Conservation (phyloP, 2,888 invertebrate genomes). For the Aleiodes testaceus region DNA sequence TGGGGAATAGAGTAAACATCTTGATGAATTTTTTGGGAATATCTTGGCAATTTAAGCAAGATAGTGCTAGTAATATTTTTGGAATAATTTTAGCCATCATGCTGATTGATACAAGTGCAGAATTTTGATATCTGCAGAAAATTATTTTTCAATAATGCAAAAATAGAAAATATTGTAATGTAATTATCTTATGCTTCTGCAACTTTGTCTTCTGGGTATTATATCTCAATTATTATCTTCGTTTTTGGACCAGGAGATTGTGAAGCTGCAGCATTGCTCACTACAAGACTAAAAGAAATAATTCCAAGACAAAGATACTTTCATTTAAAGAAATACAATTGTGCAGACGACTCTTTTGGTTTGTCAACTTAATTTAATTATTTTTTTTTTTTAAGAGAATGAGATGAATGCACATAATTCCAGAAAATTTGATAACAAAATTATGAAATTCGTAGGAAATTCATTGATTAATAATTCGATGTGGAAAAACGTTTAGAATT, state of each 20-base stretch:
- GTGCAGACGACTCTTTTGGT: background rate
- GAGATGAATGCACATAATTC: too few relatives aligned
- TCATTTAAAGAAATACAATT: constrained; percentile 49
- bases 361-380: background rate
- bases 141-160: constrained; percentile 64
- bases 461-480: background rate
- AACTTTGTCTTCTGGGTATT: constrained; percentile 48
- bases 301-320: constrained; percentile 48
- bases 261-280: constrained; percentile 61
- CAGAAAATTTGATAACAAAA: constrained; percentile 39
- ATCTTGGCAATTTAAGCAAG: too few relatives aligned
- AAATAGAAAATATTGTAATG: constrained; percentile 50
- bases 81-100: background rate
- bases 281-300: constrained; percentile 50
- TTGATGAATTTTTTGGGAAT: too few relatives aligned
- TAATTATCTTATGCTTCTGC: constrained; percentile 56
- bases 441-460: constrained; percentile 17
- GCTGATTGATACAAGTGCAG: constrained; percentile 52
- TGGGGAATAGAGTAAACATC: too few relatives aligned
- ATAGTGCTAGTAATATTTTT: constrained; percentile 10
- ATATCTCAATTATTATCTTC: constrained; percentile 27
- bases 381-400: background rate
- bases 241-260: constrained; percentile 47
- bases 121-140: constrained; percentile 54
- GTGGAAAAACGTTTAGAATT: constrained; percentile 22